Evolutionary conservation across 1,140 invertebrate genomes (phyloP).

Genomic region (Procambarus virginalis): DNA sequence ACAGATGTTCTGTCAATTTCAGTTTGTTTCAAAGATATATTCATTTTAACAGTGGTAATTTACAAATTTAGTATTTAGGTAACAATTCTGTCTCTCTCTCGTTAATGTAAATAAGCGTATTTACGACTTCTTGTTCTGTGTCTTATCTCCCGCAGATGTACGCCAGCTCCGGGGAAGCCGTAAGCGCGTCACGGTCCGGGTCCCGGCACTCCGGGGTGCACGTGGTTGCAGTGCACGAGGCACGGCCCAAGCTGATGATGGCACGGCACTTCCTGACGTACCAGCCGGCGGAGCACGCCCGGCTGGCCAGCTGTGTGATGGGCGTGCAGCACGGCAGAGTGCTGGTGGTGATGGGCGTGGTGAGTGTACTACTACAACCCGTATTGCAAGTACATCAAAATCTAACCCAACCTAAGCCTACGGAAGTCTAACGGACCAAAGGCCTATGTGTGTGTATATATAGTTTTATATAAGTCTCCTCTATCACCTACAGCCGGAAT

Average conservation of each 20-base stretch:
- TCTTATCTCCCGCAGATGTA: constrained; percentile 1
- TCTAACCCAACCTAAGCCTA: too few species aligned
- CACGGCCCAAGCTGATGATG: constrained; percentile 27
- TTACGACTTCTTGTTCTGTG: too few species aligned
- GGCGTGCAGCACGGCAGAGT: constrained; percentile 35
- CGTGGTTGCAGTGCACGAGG: constrained; percentile 29
- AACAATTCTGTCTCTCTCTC: too few species aligned
- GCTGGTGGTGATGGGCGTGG: constrained; percentile 18
- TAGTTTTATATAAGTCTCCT: neutral
- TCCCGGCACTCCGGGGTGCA: constrained; percentile 39
- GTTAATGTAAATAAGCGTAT: too few species aligned
- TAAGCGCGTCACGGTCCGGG: neutral
- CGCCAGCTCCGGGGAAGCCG: neutral
- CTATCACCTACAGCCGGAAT: constrained; percentile 39
- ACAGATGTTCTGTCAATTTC: too few species aligned
- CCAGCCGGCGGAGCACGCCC: constrained; percentile 43
- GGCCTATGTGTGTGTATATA: too few species aligned
- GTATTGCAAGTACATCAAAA: too few species aligned
- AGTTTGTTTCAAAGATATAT: too few species aligned
- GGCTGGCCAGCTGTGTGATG: neutral
- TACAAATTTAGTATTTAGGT: too few species aligned
- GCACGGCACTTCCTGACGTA: constrained; percentile 39
- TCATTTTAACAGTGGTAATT: too few species aligned
- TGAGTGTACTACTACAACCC: neutral
- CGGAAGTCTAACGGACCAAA: too few species aligned